phyloP scores from a whole-genome alignment of 2,888 invertebrate genomes.

The Drosophila monieri region DNA sequence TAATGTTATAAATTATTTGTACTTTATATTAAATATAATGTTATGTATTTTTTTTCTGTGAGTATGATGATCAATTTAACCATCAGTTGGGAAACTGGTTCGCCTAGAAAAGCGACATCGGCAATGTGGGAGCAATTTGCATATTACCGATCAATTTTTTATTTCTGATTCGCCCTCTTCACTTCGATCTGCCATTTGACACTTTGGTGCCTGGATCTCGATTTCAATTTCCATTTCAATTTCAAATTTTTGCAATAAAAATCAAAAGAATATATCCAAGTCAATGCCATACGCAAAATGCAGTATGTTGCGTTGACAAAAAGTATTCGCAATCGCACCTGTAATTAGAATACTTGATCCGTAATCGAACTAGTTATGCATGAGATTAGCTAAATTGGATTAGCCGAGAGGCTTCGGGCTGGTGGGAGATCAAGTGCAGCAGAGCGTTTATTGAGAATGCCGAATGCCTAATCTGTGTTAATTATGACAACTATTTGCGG shows the following conservation, averaged over 20 bases:
- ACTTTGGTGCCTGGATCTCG: slow-evolving; percentile 37
- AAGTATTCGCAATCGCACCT: slow-evolving; percentile 40
- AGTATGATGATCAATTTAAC: slow-evolving; percentile 46
- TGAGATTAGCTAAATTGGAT: slow-evolving; percentile 72
- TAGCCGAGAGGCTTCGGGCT: slow-evolving; percentile 46
- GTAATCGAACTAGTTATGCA: slow-evolving; percentile 62
- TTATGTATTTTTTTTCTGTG: background rate
- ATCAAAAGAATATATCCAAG: slow-evolving; percentile 44
- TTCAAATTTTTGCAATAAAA: slow-evolving; percentile 18
- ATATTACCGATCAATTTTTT: slow-evolving; percentile 49
- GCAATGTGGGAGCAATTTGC: slow-evolving; percentile 74
- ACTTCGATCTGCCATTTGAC: slow-evolving; percentile 40
- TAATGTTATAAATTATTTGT: background rate
- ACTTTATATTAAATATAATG: too few relatives aligned
- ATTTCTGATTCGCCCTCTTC: slow-evolving; percentile 15
- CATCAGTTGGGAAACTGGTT: slow-evolving; percentile 54
- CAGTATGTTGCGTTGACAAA: slow-evolving; percentile 52
- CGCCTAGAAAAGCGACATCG: slow-evolving; percentile 61
- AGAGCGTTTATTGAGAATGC: slow-evolving; percentile 24
- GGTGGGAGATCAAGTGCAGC: slow-evolving; percentile 27
- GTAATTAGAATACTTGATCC: slow-evolving; percentile 52
- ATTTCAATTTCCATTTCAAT: background rate
- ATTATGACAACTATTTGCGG: slow-evolving; percentile 74
- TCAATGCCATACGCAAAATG: slow-evolving; percentile 64
- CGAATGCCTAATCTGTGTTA: slow-evolving; percentile 64